Base-by-base conservation (phyloP, 2,113 vertebrate genomes). In the Phalacrocorax aristotelis region DNA sequence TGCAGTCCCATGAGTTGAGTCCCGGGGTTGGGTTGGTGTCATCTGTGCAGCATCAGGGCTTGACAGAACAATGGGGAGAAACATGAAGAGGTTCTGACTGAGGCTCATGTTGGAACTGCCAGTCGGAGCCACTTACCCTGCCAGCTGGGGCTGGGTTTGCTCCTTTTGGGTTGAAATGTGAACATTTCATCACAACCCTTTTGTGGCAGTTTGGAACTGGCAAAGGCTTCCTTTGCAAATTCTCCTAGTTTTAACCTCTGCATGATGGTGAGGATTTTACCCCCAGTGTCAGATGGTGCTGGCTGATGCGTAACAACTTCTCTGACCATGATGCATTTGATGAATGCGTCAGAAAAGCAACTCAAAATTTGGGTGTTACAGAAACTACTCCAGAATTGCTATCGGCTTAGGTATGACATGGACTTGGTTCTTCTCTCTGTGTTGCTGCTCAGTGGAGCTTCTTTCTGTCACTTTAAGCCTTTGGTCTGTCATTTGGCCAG, bases 41-140 rank as follows among this genome's bases (percentile, higher is more conserved):
- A 9, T 46, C 76, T 83, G 78, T 82, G 89, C 66, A 83, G 13
- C 49, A 61, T 78, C 49, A 96, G 16, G 62, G 26, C 79, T 72
- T 87, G 93, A 94, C 94, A 93, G 94, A 93, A 89, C 93, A 95
- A 89, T 93, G 83, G 69, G 52, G 27, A 75, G 70, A 40, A 32
- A 18, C 11, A 44, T 29, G 54, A 65, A 66, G 76, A 54, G 15
- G 18, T 21, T 89, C 32, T 44, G 9, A 61, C 77, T 57, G 40
- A 52, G 34, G 29, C 61, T 85, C 1, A 0, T 78, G 68, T 58
- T 95, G 74, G 69, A 90, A 51, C 6, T 14, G 78, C 58, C 65
- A 15, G 0, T 10, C 69, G 86, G 66, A 94, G 49, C 62, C 65
- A 15, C 78, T 88, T 44, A 27, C 54, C 30, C 46, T n/a, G 49